Base-by-base conservation (phyloP, 2,113 vertebrate genomes). In the Coptodon rendalli region DNA sequence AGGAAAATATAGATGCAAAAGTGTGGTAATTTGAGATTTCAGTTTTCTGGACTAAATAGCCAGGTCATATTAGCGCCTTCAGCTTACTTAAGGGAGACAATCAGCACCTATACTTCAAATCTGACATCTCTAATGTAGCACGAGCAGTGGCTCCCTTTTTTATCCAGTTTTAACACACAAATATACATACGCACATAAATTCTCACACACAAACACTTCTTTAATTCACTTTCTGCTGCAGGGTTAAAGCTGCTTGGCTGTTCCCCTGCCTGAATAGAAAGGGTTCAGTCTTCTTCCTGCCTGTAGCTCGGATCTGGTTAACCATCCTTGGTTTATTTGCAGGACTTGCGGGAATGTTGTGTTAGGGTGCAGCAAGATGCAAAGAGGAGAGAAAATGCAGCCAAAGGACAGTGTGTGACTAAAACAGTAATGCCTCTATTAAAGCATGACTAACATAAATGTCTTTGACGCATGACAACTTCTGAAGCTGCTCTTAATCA, bases 261-360 rank as follows among this genome's bases (percentile, higher is more conserved):
- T 50, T 78, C 43, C 9, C 27, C 80, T 81, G 79, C 9, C 38
- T 78, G 57, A 71, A 86, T 59, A 93, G 89, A 95, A 93, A 94
- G 89, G 93, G 7, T 83, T 83, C 92, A 92, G 92, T 94, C 92
- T 92, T 90, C 87, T 93, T 53, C 63, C 66, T 83, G 48, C 79
- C 81, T 86, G 57, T 71, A 89, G 88, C 81, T 88, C 82, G 76
- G 83, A 91, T 90, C 87, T 86, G 57, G 83, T 90, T 92, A 94
- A 91, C 71, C 87, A 90, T 90, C 92, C 56, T 19, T 27, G 80
- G 86, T 85, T 90, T 90, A 84, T 91, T 91, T 92, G 82, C 61
- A 66, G 38, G 81, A 63, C 45, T 13, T 76, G 71, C 82, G 48
- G 57, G 54, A 81, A 89, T 84, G 68, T 29, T 11, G 50, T 82